phyloP scores from a whole-genome alignment of 2,797 vertebrate species.

The Epinephelus malabaricus region DNA sequence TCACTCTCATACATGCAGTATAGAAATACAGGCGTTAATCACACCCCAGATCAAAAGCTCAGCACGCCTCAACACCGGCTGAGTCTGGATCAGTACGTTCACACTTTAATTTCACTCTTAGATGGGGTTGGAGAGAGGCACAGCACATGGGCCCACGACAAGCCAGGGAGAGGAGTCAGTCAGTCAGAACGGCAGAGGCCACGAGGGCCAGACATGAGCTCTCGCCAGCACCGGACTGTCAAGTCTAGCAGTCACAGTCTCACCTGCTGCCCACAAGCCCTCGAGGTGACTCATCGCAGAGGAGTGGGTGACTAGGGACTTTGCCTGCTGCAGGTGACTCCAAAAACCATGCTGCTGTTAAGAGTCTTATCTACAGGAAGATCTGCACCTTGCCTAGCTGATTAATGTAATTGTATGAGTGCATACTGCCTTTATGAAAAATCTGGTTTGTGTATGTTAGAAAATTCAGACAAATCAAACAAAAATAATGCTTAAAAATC shows the following conservation, averaged over 20 bases:
- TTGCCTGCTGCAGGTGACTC: constrained; percentile 22
- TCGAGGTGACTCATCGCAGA: constrained; percentile 37
- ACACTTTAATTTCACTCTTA: constrained; percentile 38
- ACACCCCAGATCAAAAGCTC: constrained; percentile 50
- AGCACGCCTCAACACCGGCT: constrained; percentile 12
- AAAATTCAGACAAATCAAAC: background rate
- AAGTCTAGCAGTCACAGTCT: constrained; percentile 50
- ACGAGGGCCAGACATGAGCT: constrained; percentile 32
- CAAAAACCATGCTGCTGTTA: background rate
- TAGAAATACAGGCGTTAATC: constrained; percentile 31
- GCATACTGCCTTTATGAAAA: background rate
- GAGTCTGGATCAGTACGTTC: constrained; percentile 41
- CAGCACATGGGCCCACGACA: constrained; percentile 16
- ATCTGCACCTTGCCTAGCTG: background rate
- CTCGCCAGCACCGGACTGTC: constrained; percentile 27
- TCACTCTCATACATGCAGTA: background rate
- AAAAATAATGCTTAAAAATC: background rate
- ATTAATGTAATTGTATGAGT: background rate
- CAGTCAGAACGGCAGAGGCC: constrained; percentile 31
- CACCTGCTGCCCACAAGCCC: constrained; percentile 60
- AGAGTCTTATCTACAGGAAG: background rate
- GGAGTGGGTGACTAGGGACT: constrained; percentile 24
- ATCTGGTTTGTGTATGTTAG: background rate
- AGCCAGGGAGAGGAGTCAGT: constrained; percentile 27
- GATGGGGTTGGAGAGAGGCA: constrained; percentile 11